These are phyloP conservation scores for Wasmannia auropunctata DNA, from an alignment of 1,140 invertebrate genomes.

Conservation along the genomic window DNA sequence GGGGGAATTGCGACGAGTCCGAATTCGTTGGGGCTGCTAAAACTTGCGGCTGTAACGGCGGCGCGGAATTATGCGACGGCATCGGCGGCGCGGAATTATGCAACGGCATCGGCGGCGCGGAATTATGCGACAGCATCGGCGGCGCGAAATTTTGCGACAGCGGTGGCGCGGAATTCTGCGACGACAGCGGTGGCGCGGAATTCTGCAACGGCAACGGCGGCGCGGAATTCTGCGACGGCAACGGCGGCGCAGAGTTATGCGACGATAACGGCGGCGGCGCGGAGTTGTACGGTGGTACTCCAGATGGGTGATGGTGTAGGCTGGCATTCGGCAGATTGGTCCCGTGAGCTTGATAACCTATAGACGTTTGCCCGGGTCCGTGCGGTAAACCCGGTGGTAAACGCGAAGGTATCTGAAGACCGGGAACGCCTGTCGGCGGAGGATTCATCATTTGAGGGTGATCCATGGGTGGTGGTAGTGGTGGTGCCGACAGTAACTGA, in stretches of 20 bases:
- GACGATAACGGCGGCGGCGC: too few species aligned
- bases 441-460: conserved; percentile 48
- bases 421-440: not conserved
- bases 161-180: too few species aligned
- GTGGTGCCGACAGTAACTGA: conserved; percentile 30
- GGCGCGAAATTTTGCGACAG: too few species aligned
- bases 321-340: not conserved
- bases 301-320: conserved; percentile 11
- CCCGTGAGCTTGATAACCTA: not conserved
- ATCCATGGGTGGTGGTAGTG: conserved; percentile 29
- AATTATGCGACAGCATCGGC: too few species aligned
- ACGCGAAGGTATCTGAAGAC: conserved; percentile 6
- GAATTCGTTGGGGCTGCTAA: not conserved
- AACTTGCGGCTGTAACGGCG: not conserved
- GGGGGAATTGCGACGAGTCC: conserved; percentile 9
- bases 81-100: conserved; percentile 35
- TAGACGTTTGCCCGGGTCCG: conserved; percentile 12
- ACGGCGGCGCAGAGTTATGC: too few species aligned
- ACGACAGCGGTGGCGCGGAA: too few species aligned
- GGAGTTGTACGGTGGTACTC: conserved; percentile 27
- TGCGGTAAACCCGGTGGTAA: not conserved
- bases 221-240: conserved; percentile 7
- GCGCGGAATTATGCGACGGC: too few species aligned
- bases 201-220: not conserved
- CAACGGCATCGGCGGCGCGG: not conserved